A percentile compares a stretch with the other conserved stretches of the same genome.
Conservation (phyloP, 2,113 vertebrate species). For the Ictalurus furcatus region DNA sequence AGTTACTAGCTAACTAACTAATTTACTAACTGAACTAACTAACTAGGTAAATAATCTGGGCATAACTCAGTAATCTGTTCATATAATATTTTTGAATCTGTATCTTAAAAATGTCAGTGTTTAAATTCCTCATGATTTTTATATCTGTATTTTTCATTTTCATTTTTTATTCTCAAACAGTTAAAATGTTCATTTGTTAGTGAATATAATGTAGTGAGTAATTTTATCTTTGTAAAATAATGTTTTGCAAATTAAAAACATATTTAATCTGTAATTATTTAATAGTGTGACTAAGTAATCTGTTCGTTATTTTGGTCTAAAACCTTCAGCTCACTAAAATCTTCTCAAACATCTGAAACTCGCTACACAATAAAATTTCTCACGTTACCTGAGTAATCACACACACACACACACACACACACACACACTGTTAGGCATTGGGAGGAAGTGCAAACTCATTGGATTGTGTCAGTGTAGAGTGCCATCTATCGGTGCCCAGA, state of each 20-base stretch:
- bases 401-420: not conserved
- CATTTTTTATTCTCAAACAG: not conserved
- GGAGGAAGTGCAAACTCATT: not conserved
- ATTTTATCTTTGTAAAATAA: not conserved
- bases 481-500: conserved; percentile 75
- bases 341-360: not conserved
- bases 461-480: conserved; percentile 66
- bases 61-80: too few species aligned
- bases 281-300: not conserved
- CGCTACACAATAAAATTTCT: not conserved
- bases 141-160: not conserved
- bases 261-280: not conserved
- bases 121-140: not conserved
- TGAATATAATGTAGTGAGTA: not conserved
- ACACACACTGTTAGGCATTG: conserved; percentile 25
- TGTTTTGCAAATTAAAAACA: not conserved
- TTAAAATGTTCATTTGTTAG: not conserved
- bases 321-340: not conserved
- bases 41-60: not conserved
- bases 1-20: too few species aligned
- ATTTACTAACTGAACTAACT: too few species aligned
- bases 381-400: not conserved
- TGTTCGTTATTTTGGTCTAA: not conserved
- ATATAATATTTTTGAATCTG: not conserved
- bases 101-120: not conserved